A percentile compares a stretch with the other conserved stretches of the same genome.
phyloP scores from a whole-genome alignment of 2,113 vertebrate genomes.

The Panthera tigris region DNA sequence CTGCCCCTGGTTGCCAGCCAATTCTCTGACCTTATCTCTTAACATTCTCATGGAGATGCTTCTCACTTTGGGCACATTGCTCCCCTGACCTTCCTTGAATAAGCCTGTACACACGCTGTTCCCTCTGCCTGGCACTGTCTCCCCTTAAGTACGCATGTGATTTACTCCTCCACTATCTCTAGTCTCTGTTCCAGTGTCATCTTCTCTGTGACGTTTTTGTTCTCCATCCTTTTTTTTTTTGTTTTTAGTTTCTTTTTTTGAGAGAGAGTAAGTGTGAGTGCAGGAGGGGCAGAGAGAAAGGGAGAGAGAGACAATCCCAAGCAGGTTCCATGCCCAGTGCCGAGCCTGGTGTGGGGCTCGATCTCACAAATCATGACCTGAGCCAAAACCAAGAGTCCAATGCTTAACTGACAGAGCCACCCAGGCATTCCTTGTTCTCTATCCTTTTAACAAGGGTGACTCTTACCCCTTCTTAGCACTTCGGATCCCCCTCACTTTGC shows the following conservation, averaged over 20 bases:
- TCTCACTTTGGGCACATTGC: background rate
- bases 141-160: background rate
- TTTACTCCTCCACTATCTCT: background rate
- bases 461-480: background rate
- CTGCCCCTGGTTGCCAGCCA: background rate
- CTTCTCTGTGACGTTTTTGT: background rate
- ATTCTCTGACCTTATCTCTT: background rate
- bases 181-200: background rate
- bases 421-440: background rate
- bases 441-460: background rate
- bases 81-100: background rate
- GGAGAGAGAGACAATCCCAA: no score
- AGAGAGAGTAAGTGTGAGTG: no score
- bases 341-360: no score
- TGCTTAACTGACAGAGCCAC: no score
- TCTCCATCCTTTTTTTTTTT: background rate
- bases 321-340: no score
- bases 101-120: background rate
- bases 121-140: background rate
- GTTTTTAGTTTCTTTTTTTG: background rate
- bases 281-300: no score
- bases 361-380: no score
- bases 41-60: background rate
- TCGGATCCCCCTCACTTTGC: background rate
- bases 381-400: no score